These are phyloP conservation scores for Anthrax anthrax DNA, from an alignment of 2,888 invertebrate species.

Conservation along the genomic window DNA sequence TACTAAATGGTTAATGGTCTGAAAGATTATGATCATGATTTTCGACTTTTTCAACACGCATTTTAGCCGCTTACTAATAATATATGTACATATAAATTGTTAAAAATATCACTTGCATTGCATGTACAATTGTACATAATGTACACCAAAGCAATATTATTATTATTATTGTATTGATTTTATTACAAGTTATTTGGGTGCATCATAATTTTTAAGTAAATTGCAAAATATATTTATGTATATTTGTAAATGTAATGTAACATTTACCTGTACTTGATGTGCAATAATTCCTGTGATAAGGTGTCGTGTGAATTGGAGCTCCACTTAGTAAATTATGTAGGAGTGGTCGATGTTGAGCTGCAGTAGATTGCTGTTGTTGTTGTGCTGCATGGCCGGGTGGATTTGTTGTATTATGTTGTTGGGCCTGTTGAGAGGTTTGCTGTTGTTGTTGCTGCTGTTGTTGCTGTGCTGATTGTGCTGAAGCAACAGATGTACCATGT, in stretches of 20 bases:
- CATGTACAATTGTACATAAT: no score
- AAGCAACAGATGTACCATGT: constrained; percentile 18
- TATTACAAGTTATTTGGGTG: no score
- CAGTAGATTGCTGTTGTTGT: constrained; percentile 27
- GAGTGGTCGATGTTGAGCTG: constrained; percentile 29
- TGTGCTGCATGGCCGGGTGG: constrained; percentile 13
- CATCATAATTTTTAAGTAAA: no score
- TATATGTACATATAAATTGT: no score
- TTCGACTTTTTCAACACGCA: neutral
- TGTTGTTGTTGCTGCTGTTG: constrained; percentile 14
- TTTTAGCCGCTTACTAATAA: no score
- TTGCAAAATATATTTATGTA: no score
- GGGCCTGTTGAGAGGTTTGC: constrained; percentile 13
- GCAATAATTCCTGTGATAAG: constrained; percentile 34
- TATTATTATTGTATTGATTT: no score
- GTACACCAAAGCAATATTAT: no score
- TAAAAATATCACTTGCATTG: no score
- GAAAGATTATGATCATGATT: neutral
- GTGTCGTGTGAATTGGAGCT: constrained; percentile 32
- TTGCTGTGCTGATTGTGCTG: constrained; percentile 24
- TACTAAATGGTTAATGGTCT: neutral
- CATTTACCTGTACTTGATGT: constrained; percentile 36
- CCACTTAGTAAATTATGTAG: constrained; percentile 34
- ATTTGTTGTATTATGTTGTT: constrained; percentile 8
- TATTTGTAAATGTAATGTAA: no score